A percentile compares a stretch with the other conserved stretches of the same genome.
phyloP scores from a whole-genome alignment of 2,888 invertebrate genomes.

The Drosophila helvetica region DNA sequence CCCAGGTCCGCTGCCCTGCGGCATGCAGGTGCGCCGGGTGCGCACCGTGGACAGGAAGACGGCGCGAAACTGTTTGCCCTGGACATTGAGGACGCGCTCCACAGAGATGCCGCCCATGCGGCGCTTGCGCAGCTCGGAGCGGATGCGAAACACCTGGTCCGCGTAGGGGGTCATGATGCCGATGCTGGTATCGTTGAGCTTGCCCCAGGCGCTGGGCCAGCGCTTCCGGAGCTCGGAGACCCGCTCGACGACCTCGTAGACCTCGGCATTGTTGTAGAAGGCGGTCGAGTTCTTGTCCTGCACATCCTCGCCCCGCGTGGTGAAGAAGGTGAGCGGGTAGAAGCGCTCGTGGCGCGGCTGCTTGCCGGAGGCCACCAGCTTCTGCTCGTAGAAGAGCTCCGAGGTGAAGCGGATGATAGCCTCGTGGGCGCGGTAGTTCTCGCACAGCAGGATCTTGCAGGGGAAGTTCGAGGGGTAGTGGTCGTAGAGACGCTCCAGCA shows the following conservation, averaged over 20 bases:
- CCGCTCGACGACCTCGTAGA: conserved; percentile 91
- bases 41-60: conserved; percentile 90
- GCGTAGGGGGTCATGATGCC: conserved; percentile 94
- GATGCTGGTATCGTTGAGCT: conserved; percentile 90
- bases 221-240: conserved; percentile 88
- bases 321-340: conserved; percentile 91
- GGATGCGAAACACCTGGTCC: conserved; percentile 91
- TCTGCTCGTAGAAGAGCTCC: conserved; percentile 91
- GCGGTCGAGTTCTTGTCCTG: conserved; percentile 92
- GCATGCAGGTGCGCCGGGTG: conserved; percentile 89
- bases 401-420: conserved; percentile 93
- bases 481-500: conserved; percentile 91
- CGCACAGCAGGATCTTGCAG: conserved; percentile 91
- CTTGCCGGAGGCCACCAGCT: conserved; percentile 89
- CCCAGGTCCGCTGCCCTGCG: conserved; percentile 73
- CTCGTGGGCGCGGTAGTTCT: conserved; percentile 93
- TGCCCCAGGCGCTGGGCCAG: conserved; percentile 91
- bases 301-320: conserved; percentile 91
- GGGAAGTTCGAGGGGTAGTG: conserved; percentile 90
- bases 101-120: conserved; percentile 91
- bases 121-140: conserved; percentile 90
- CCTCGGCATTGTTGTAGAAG: conserved; percentile 92
- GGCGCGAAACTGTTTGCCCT: conserved; percentile 94
- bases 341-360: conserved; percentile 89
- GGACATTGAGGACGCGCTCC: conserved; percentile 92